These are phyloP conservation scores for Tinamus major DNA, from an alignment of 2,797 vertebrate species.

Conservation along the genomic window DNA sequence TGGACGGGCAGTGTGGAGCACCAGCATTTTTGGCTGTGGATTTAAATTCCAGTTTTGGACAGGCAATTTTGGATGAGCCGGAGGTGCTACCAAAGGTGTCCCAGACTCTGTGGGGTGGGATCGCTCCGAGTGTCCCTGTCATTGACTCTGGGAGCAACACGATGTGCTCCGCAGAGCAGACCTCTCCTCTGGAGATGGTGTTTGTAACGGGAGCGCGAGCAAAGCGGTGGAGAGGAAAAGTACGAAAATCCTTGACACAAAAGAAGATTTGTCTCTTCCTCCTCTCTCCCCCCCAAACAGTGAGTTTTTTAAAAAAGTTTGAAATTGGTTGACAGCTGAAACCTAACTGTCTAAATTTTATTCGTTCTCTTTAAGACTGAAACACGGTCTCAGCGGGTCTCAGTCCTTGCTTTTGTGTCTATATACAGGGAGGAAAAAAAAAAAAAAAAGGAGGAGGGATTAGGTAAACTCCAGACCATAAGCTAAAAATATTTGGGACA, in stretches of 20 bases:
- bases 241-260: neutral
- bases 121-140: rapidly evolving
- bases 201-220: neutral
- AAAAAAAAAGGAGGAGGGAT: neutral
- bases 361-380: neutral
- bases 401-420: neutral
- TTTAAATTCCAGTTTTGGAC: neutral
- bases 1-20: neutral
- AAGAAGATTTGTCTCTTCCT: neutral
- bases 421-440: neutral
- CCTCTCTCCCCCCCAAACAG: neutral
- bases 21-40: neutral
- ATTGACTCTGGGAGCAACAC: rapidly evolving
- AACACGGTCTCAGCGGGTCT: neutral
- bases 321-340: neutral
- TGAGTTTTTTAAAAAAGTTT: neutral
- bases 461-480: neutral
- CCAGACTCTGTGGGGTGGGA: neutral
- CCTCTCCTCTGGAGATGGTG: neutral
- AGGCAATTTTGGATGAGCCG: neutral
- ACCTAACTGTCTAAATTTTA: neutral
- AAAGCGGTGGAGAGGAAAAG: neutral
- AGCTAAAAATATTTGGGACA: neutral
- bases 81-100: neutral
- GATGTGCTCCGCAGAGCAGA: neutral